Conservation (phyloP, 2,113 vertebrate genomes). For the Nannobrachium achirus region DNA sequence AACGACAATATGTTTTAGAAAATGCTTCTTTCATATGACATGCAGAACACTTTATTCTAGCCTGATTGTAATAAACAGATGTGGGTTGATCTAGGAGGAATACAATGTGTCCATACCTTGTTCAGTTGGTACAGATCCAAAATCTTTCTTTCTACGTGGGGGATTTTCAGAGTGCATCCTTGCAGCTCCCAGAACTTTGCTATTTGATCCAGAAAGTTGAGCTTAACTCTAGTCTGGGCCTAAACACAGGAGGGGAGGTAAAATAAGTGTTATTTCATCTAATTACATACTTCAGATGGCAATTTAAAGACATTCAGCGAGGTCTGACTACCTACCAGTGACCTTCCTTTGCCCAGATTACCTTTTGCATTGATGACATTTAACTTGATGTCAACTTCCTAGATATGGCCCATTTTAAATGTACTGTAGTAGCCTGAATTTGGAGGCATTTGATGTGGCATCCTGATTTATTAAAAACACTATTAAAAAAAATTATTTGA, state of each 20-base stretch:
- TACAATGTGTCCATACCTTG: conserved; percentile 80
- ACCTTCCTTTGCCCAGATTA: conserved; percentile 14
- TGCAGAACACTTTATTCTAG: no score
- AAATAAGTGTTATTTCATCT: conserved; percentile 4
- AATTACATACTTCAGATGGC: no score
- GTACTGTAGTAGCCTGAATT: not conserved
- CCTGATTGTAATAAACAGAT: no score
- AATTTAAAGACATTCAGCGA: not conserved
- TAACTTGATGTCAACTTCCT: not conserved
- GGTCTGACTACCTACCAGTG: conserved; percentile 2
- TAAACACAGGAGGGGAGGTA: conserved; percentile 51
- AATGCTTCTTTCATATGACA: no score
- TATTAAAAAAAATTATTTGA: no score
- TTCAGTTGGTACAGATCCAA: conserved; percentile 96
- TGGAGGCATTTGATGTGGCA: not conserved
- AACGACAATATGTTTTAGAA: no score
- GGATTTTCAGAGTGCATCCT: conserved; percentile 96
- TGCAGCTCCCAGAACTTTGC: conserved; percentile 99
- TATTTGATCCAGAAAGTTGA: conserved; percentile 98
- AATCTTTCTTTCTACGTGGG: conserved; percentile 95
- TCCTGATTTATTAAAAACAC: not conserved
- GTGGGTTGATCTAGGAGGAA: no score
- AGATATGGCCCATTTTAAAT: not conserved
- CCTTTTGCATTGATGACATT: no score
- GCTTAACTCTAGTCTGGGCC: conserved; percentile 97